Evolutionary conservation across 1,140 invertebrate genomes (phyloP), one percentile per base, ranked within the genome.

Genomic region (Zaprionus ghesquierei): DNA sequence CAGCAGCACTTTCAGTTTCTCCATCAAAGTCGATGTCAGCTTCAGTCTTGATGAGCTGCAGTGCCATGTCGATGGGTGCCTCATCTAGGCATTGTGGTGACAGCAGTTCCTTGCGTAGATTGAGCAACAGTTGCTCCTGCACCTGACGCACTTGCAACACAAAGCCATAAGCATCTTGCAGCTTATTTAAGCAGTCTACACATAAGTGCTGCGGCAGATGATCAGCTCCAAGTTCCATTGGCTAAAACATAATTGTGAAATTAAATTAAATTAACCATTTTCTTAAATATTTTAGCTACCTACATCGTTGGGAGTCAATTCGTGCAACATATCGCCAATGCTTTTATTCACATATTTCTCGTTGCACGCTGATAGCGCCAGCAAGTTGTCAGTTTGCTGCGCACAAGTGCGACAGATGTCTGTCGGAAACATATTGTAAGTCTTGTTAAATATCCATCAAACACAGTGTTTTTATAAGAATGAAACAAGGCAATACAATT

Each of bases 361-460:
- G 25, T 31, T 33, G n/a, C 55, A 65, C 8, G 62, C 69, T 5
- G 82, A 66, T 3, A 89, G 49, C 5, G 75, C 56, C 25, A 79
- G 23, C 20, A 87, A 58, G 6, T 65, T 33, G 4, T 20, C 31
- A 31, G 65, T 58, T 10, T 89, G 69, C n/a, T 38, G 12, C 6
- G 69, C 84, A 74, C 82, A 87, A 2, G 82, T 89, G 1, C 84
- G 79, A 35, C 82, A 87, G 15, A 84, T 74, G 46, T 87, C 53
- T 2, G 33, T 2, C 1, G 76, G 72, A 18, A 79, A 66, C 82
- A 89, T 86, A 13, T 31, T 63, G 23, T 46, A 15, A 41, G n/a
- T 13, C 6, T 41, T 3, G n/a, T 41, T 41, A 41, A 15, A 41
- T 41, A 41, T 18, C n/a, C n/a, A 46, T 15, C n/a, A 46, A 22